phyloP scores from a whole-genome alignment of 2,113 vertebrate species.

The Carassius carassius region DNA sequence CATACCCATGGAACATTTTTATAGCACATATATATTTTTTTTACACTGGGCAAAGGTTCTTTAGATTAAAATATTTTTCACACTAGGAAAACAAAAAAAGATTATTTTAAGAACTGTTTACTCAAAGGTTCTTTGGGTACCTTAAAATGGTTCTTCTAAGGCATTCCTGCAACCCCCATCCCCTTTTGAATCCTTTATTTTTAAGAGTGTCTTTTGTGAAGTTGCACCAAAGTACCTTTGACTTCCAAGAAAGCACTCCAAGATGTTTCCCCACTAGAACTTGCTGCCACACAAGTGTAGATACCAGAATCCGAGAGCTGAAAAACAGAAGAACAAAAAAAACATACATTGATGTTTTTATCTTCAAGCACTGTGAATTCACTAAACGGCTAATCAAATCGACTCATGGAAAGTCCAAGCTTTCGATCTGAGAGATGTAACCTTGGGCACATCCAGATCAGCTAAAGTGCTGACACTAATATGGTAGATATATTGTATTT shows the following conservation, averaged over 20 bases:
- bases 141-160: neutral
- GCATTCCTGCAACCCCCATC: neutral
- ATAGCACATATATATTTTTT: no score
- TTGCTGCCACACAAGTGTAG: slow-evolving; percentile 96
- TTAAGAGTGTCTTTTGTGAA: neutral
- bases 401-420: neutral
- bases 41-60: neutral
- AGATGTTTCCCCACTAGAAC: slow-evolving; percentile 95
- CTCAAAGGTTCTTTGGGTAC: neutral
- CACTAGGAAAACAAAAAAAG: no score
- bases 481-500: slow-evolving; percentile 87
- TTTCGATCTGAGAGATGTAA: slow-evolving; percentile 36
- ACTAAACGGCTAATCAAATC: neutral
- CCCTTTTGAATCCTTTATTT: neutral
- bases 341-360: neutral
- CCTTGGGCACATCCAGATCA: slow-evolving; percentile 72
- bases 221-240: slow-evolving; percentile 77
- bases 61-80: neutral
- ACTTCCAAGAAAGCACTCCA: slow-evolving; percentile 98
- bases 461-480: slow-evolving; percentile 83
- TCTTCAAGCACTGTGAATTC: slow-evolving; percentile 7
- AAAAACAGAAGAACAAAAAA: slow-evolving; percentile 14
- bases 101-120: no score
- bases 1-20: no score
- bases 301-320: slow-evolving; percentile 91